A percentile compares a stretch with the other conserved stretches of the same genome.
Conservation (phyloP, 2,888 invertebrate species). For the Acronicta leporina region DNA sequence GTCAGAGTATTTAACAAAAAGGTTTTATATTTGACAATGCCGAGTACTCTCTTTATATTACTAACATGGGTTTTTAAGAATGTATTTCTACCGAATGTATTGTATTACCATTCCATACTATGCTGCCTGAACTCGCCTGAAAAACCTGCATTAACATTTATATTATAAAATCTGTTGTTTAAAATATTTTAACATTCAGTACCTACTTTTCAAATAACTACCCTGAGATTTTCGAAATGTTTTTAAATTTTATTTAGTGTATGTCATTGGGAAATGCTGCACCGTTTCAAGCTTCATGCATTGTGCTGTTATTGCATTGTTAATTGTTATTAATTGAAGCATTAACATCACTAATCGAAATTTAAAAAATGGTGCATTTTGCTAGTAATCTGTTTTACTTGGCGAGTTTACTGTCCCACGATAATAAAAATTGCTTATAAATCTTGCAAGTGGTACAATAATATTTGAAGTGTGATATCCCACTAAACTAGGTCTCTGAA, state of each 20-base stretch:
- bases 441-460: slow-evolving; percentile 52
- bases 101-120: slow-evolving; percentile 46
- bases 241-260: no score
- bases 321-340: no score
- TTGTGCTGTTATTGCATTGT: no score
- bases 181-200: no score
- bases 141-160: not conserved
- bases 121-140: slow-evolving; percentile 27
- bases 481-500: slow-evolving; percentile 54
- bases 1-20: slow-evolving; percentile 12
- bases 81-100: slow-evolving; percentile 43
- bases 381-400: not conserved
- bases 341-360: no score
- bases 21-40: slow-evolving; percentile 20
- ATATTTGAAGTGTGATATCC: slow-evolving; percentile 61
- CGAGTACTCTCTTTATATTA: slow-evolving; percentile 31
- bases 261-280: no score
- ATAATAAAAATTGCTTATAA: slow-evolving; percentile 34
- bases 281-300: no score
- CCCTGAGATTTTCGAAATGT: no score
- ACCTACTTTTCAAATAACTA: no score
- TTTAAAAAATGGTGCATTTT: no score
- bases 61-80: slow-evolving; percentile 39
- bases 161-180: no score
- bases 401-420: slow-evolving; percentile 24